These are phyloP conservation scores for Ariolimax columbianus DNA, from an alignment of 2,888 invertebrate species.

Conservation along the genomic window DNA sequence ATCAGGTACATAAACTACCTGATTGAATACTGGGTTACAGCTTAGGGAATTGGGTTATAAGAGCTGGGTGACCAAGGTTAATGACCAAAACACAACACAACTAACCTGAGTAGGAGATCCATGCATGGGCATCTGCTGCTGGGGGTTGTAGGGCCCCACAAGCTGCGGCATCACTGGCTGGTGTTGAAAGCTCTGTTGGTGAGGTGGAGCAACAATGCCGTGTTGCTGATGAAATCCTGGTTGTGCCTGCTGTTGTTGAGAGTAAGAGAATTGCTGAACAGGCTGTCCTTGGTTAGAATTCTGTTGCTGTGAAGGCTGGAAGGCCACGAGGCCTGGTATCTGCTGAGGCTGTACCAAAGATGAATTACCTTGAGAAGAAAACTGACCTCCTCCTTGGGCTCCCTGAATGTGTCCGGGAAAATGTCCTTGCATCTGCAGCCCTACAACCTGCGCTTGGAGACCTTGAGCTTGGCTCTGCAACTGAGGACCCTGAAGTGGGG, in stretches of 20 bases:
- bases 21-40: too few species aligned
- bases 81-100: too few species aligned
- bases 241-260: constrained; percentile 29
- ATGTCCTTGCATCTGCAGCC: not conserved
- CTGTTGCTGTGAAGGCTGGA: not conserved
- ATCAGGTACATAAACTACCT: too few species aligned
- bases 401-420: not conserved
- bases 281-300: constrained; percentile 13
- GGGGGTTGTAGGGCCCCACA: constrained; percentile 11
- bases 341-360: not conserved
- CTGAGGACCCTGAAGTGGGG: not conserved
- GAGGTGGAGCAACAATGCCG: constrained; percentile 8
- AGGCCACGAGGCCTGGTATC: constrained; percentile 15
- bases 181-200: constrained; percentile 48
- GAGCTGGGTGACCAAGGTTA: too few species aligned
- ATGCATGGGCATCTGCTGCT: constrained; percentile 7
- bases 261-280: constrained; percentile 45
- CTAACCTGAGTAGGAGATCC: constrained; percentile 22
- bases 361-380: not conserved
- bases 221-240: constrained; percentile 23
- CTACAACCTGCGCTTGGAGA: constrained; percentile 9
- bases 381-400: not conserved
- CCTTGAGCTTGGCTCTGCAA: constrained; percentile 27
- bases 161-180: constrained; percentile 46
- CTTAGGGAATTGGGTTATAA: too few species aligned